Conservation (phyloP, 2,797 vertebrate species). For the Cirrhinus mrigala region DNA sequence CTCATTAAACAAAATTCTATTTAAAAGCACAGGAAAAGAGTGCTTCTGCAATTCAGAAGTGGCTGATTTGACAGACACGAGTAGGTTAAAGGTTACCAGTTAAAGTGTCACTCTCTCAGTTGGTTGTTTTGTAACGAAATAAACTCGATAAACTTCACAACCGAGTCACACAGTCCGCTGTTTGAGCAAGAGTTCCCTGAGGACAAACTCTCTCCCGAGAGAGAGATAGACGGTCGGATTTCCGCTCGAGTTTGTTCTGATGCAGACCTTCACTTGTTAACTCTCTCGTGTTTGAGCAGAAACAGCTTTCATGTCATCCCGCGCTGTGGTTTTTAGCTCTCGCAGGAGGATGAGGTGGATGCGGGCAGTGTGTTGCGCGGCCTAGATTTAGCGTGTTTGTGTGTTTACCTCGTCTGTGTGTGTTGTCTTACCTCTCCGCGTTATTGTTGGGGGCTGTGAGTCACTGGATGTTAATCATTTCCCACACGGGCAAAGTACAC, state of each 20-base stretch:
- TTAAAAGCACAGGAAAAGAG: not conserved
- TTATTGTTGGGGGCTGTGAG: constrained; percentile 64
- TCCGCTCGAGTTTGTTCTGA: constrained; percentile 35
- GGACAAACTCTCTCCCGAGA: constrained; percentile 28
- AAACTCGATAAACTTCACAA: constrained; percentile 28
- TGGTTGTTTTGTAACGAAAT: constrained; percentile 24
- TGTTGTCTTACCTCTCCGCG: constrained; percentile 52
- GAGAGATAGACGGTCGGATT: constrained; percentile 14
- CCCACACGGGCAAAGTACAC: constrained; percentile 70
- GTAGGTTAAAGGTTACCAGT: constrained; percentile 28
- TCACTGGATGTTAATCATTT: constrained; percentile 84
- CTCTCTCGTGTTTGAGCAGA: constrained; percentile 10
- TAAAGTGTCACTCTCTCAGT: constrained; percentile 18
- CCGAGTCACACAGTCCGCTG: constrained; percentile 1
- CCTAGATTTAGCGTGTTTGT: constrained; percentile 54
- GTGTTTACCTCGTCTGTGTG: constrained; percentile 50
- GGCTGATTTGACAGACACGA: not conserved
- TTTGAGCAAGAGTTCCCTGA: constrained; percentile 43
- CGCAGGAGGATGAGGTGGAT: constrained; percentile 28
- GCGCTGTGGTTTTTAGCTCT: constrained; percentile 34
- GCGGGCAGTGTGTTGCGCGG: constrained; percentile 46
- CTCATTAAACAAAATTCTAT: not conserved
- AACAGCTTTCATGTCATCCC: constrained; percentile 23
- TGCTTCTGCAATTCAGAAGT: not conserved
- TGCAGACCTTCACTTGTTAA: constrained; percentile 26